Evolutionary conservation across 2,888 invertebrate species (phyloP), one percentile per base, ranked within the genome.

Genomic region (Lapara coniferarum): DNA sequence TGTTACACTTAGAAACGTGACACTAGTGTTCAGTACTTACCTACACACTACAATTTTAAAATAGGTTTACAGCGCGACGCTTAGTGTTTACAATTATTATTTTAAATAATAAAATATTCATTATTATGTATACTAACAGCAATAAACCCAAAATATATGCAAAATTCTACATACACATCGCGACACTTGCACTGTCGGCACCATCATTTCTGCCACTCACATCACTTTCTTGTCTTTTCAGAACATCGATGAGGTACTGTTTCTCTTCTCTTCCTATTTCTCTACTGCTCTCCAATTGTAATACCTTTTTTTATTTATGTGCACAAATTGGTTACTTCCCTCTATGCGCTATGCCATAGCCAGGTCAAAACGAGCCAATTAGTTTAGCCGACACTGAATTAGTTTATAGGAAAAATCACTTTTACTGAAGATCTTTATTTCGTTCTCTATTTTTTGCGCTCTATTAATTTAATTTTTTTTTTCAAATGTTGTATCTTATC

Each of bases 171-270:
- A 77, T 73, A 75, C 75, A 77, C 73, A 74, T 78, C 74, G 73
- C 74, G 77, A 79, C 77, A 75, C 66, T 73, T 78, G 89, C 91
- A 90, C 89, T 79, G 71, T 75, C 72, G 81, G 88, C 92, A 91
- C 89, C 77, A 79, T 83, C 84, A 83, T 83, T 78, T 84, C 81
- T 74, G 82, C 85, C 85, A 90, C 91, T 93, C 83, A 93, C 92
- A 83, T 87, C 88, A 88, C 86, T 93, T 91, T 94, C 92, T 94
- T 94, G 83, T 94, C 90, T 94, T 95, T 95, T 94, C 95, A 95
- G 95, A 94, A 90, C 92, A 88, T 93, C 92, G 90, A 89, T 91
- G 95, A 95, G 95, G 95, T 95, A 95, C 92, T 93, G 92, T 90
- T 87, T 85, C 82, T 89, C 86, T 87, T 85, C 85, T 88, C 87